Evolutionary conservation across 2,888 invertebrate species (phyloP), one percentile per base, ranked within the genome.

Genomic region (Rosalia funebris): DNA sequence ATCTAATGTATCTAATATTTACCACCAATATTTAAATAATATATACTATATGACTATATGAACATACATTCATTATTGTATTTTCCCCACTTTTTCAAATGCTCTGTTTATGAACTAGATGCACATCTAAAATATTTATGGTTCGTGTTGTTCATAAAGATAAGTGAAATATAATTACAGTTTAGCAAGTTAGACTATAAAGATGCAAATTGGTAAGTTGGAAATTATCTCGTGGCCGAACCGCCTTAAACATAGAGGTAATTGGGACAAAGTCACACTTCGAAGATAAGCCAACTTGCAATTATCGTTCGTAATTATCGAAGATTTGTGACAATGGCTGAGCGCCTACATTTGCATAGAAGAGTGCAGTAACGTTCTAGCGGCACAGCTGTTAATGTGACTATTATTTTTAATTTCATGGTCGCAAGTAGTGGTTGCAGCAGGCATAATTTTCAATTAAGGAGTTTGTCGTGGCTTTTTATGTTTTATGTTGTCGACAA

Each of bases 281-380:
- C 39, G n/a, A 14, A 55, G 55, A 55, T 55, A 55, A 55, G 46
- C 37, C 19, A 19, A 32, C 19, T 17, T 16, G 55, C 46, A 46
- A 55, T 55, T 55, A 55, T 37, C 46, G 20, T 20, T 37, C 14
- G 39, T 37, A 31, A 36, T 20, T 54, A 46, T 55, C 45, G 55
- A 55, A 55, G 46, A 55, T 55, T 55, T 55, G 55, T 45, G 55
- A 45, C 46, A 37, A 2, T 5, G 14, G 9, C 12, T 7, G 20
- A 15, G 14, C 25, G 10, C 44, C 12, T 7, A 10, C 16, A 39
- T 50, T 48, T 50, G 39, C 39, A 48, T 19, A 17, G 19, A 17
- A 41, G n/a, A 7, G 11, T 7, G 34, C 32, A 12, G 48, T 20
- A n/a, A 11, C 17, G 12, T 11, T 9, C 37, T 7, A 39, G 1